Evolutionary conservation across 2,113 vertebrate species (phyloP), one percentile per base, ranked within the genome.

Genomic region (Vulpes vulpes): DNA sequence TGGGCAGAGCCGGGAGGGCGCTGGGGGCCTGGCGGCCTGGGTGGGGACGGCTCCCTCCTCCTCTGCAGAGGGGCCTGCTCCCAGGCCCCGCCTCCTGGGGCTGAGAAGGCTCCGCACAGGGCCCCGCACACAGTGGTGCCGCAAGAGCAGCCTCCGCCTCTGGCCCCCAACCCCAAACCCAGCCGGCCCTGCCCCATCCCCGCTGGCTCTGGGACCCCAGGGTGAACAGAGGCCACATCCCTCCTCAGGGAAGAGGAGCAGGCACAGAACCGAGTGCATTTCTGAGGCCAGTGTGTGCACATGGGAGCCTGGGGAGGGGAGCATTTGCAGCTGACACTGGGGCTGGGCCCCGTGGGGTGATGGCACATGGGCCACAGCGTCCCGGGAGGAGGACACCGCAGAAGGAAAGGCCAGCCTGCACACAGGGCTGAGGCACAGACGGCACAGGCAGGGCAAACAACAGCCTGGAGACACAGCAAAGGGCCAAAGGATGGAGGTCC

Each of bases 171-270:
- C 27, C 60, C 27, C 10, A 14, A 15, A 49, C 7, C 78, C 35
- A 15, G 55, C 23, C 32, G 25, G 15, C 4, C 11, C 17, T 0
- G 0, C 55, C 57, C 64, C 14, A 2, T 15, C 3, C 64, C 23
- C 1, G 16, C 25, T 60, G 19, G 25, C 9, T 62, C 84, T 57
- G 27, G 35, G 32, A 53, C 64, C 59, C 86, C 8, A n/a, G 71
- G 27, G 27, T 16, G 73, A 53, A 35, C 32, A 35, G 38, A 32
- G 49, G 35, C n/a, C 9, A 22, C 25, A 1, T 11, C 71, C 78
- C 67, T 84, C n/a, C 62, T 62, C 51, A 78, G 65, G 76, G 79
- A 35, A 94, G 69, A 78, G 0, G 16, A 8, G 16, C 49, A 51
- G 62, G 12, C 59, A 79, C 20, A 17, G 0, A 30, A 38, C 17